These are phyloP conservation scores for Geodia barretti DNA, from an alignment of 37 sponge, comb jelly and placozoan genomes.

Conservation along the genomic window DNA sequence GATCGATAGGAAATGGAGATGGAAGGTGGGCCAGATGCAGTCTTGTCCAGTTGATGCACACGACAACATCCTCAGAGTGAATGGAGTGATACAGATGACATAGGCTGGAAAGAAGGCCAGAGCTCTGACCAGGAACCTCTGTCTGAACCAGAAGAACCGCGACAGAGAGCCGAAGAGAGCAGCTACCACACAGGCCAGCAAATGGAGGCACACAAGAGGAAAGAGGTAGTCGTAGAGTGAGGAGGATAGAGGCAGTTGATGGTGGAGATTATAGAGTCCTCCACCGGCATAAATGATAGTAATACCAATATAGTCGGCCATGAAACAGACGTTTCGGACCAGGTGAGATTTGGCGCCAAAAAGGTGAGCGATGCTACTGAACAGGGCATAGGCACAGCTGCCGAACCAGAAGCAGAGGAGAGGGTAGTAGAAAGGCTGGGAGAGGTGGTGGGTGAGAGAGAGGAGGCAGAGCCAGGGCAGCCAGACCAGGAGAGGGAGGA, in stretches of 20 bases:
- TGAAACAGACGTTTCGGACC: constrained; percentile 63
- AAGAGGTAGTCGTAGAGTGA: constrained; percentile 4
- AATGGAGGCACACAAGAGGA: constrained; percentile 1
- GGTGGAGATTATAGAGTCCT: constrained; percentile 38
- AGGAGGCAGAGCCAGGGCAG: constrained; percentile 29
- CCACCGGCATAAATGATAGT: constrained; percentile 57
- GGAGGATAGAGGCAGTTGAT: constrained; percentile 27
- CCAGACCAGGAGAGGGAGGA: constrained; percentile 52
- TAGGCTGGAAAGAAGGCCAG: constrained; percentile 36
- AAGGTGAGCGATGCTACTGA: constrained; percentile 77
- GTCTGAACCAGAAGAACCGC: constrained; percentile 56
- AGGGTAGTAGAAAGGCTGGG: constrained; percentile 58
- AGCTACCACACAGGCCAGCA: constrained; percentile 11
- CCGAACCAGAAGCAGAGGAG: constrained; percentile 65
- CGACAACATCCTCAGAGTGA: constrained; percentile 1
- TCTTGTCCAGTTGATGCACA: constrained; percentile 12
- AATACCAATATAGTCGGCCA: constrained; percentile 82
- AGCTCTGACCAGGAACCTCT: constrained; percentile 47
- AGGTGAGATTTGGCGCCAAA: constrained; percentile 39
- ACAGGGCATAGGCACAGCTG: constrained; percentile 39
- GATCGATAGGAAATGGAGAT: not conserved
- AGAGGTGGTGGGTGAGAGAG: constrained; percentile 7
- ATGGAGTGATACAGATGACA: constrained; percentile 14
- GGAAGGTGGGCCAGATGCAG: constrained; percentile 39
- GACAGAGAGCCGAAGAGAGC: constrained; percentile 47